phyloP scores from a whole-genome alignment of 1,140 invertebrate genomes.

The Zaprionus ornatus region DNA sequence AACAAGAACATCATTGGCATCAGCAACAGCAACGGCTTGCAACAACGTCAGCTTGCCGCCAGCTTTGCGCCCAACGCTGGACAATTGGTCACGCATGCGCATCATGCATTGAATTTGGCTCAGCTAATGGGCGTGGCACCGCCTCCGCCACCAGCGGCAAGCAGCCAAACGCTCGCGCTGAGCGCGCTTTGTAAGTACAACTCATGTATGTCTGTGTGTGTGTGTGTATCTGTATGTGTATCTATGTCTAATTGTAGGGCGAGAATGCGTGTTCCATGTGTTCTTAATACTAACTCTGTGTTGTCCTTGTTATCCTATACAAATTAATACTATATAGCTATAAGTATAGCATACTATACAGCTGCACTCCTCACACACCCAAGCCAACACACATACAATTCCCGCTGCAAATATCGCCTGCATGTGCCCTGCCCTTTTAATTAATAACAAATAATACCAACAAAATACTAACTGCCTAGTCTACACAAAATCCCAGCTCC shows the following conservation, averaged over 20 bases:
- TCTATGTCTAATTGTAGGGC: constrained; percentile 21
- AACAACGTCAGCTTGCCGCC: constrained; percentile 31
- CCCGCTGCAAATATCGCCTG: constrained; percentile 15
- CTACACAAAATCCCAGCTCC: constrained; percentile 39
- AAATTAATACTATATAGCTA: not conserved
- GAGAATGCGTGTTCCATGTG: constrained; percentile 24
- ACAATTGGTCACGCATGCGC: constrained; percentile 43
- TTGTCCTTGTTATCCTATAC: not conserved
- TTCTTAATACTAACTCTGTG: constrained; percentile 16
- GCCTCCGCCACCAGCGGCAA: constrained; percentile 46
- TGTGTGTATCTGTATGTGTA: constrained; percentile 34
- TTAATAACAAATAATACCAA: constrained; percentile 7
- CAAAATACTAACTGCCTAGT: constrained; percentile 11
- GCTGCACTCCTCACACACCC: constrained; percentile 13
- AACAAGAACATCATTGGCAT: constrained; percentile 7
- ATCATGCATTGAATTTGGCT: constrained; percentile 52
- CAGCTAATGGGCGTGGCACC: constrained; percentile 68
- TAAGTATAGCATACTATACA: constrained; percentile 6
- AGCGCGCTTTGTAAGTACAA: constrained; percentile 77
- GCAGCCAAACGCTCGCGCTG: constrained; percentile 53
- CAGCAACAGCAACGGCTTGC: constrained; percentile 5
- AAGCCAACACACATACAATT: not conserved
- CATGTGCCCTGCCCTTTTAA: constrained; percentile 39
- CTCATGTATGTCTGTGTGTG: constrained; percentile 13
- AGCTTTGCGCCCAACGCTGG: constrained; percentile 32